phyloP scores from a whole-genome alignment of 2,797 vertebrate genomes.

The Molossus alvarezi region DNA sequence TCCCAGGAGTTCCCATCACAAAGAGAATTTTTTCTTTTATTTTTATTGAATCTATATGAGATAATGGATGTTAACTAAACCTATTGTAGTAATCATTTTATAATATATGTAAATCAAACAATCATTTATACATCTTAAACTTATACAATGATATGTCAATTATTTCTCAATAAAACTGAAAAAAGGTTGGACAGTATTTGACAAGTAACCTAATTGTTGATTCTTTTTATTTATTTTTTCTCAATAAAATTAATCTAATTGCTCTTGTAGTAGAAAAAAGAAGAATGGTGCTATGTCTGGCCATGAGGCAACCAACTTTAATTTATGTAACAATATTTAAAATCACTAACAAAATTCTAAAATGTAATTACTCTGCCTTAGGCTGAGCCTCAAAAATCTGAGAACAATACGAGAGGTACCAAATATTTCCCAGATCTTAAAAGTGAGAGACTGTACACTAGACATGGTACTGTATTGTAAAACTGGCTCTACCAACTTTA shows the following conservation, averaged over 20 bases:
- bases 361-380: neutral
- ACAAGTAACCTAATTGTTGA: neutral
- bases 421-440: neutral
- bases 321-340: constrained; percentile 14
- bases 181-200: neutral
- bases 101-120: neutral
- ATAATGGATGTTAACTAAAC: neutral
- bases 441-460: neutral
- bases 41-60: neutral
- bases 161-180: neutral
- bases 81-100: neutral
- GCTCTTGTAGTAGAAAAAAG: neutral
- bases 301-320: neutral
- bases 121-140: neutral
- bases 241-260: neutral
- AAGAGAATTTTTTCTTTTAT: neutral
- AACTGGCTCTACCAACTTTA: neutral
- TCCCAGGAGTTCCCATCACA: neutral
- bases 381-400: neutral
- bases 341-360: constrained; percentile 30
- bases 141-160: neutral
- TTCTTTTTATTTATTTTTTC: neutral
- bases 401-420: neutral
- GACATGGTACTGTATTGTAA: neutral
- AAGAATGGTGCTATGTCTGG: neutral